Evolutionary conservation across 1,140 invertebrate genomes (phyloP), one percentile per base, ranked within the genome.

Genomic region (Wasmannia auropunctata): DNA sequence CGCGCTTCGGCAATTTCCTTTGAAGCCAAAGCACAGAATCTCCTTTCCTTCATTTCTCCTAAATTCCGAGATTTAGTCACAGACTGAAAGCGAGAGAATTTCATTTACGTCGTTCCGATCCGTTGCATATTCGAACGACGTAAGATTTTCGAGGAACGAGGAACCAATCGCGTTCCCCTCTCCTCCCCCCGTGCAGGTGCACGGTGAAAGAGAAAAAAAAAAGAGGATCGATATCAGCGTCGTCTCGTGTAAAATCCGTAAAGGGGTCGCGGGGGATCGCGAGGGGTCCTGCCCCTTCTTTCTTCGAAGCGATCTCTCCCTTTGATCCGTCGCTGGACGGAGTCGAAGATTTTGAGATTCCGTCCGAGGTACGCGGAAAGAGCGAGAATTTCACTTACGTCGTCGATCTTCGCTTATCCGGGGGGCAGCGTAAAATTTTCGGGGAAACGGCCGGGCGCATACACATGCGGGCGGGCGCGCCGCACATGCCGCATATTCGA

Each of bases 381-480:
- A 83, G 67, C 67, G 79, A 60, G 79, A 83, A 83, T 83, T 83
- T 83, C 79, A 83, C 79, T 83, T 83, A 83, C 79, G 37, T 54
- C 67, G 79, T 74, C 79, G 65, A 81, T 83, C 79, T 74, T 83
- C 51, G 51, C 79, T 83, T 83, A 83, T 83, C 79, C 37, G 51
- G 25, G 51, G 25, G 40, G 49, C 28, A 25, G 67, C 40, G 79
- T 46, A 83, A 83, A 83, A 83, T 83, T 83, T 83, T 83, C 79
- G 67, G 37, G 63, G 7, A 34, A 72, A 72, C 65, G 51, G 28
- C 0, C 25, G 51, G 28, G 0, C 25, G 49, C 43, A 49, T 7
- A 49, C 22, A 25, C n/a, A n/a, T n/a, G n/a, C 19, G 25, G 8
- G 37, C n/a, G n/a, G n/a, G n/a, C n/a, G n/a, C n/a, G 4, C 4